phyloP scores from a whole-genome alignment of 2,113 vertebrate species.

The Mus spicilegus region DNA sequence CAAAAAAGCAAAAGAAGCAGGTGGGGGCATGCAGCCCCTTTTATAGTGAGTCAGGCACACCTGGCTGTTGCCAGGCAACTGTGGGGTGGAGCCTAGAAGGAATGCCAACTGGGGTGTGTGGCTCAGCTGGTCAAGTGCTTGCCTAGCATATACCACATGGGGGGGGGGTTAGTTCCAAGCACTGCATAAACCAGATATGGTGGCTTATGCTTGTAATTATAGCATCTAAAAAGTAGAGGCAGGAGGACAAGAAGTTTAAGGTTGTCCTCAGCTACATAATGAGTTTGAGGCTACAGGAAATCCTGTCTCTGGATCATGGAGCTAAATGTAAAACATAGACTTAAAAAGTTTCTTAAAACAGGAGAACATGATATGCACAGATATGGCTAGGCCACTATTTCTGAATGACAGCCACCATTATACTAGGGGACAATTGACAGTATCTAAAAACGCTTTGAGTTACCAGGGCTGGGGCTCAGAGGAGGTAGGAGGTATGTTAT shows the following conservation, averaged over 20 bases:
- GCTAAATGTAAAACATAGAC: slow-evolving; percentile 38
- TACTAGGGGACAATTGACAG: neutral
- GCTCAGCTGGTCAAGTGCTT: neutral
- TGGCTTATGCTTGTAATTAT: neutral
- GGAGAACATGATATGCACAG: neutral
- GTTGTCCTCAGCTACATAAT: neutral
- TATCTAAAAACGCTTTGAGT: neutral
- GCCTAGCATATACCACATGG: neutral
- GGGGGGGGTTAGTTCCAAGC: neutral
- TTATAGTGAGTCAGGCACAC: too few species aligned
- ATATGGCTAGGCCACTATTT: neutral
- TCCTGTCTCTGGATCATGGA: neutral
- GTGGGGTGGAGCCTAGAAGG: too few species aligned
- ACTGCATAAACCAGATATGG: neutral
- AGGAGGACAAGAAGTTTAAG: neutral
- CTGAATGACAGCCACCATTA: neutral
- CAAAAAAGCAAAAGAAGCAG: too few species aligned
- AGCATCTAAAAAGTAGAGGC: neutral
- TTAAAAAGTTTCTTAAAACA: neutral
- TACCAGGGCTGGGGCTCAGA: neutral
- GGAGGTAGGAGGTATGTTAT: neutral
- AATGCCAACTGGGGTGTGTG: too few species aligned
- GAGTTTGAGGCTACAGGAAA: neutral
- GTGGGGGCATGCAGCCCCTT: too few species aligned
- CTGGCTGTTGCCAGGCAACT: too few species aligned